A percentile compares a stretch with the other conserved stretches of the same genome.
Conservation (phyloP, 2,888 invertebrate genomes). For the Scaptomyza caliginosa region DNA sequence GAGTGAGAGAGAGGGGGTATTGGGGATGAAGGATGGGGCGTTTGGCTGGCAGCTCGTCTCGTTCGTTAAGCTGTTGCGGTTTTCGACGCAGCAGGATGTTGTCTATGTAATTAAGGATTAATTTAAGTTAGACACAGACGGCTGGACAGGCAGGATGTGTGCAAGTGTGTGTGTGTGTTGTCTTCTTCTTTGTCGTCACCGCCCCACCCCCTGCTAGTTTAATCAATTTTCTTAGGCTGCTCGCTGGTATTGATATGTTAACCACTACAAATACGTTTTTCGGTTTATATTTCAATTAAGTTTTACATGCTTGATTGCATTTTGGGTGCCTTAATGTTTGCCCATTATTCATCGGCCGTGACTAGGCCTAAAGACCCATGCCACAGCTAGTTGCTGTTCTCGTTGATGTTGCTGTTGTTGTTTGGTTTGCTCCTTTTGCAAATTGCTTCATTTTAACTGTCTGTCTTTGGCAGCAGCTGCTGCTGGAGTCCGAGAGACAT, state of each 20-base stretch:
- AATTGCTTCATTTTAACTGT: slow-evolving; percentile 68
- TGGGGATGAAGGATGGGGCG: background rate
- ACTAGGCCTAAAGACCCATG: slow-evolving; percentile 50
- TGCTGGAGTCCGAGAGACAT: slow-evolving; percentile 1
- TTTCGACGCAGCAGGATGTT: slow-evolving; percentile 81
- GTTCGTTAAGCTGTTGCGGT: slow-evolving; percentile 80
- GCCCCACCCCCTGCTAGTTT: slow-evolving; percentile 24
- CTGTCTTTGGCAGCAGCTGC: slow-evolving; percentile 29
- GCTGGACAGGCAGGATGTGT: slow-evolving; percentile 26
- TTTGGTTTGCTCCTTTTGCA: slow-evolving; percentile 41
- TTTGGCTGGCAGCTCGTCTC: slow-evolving; percentile 75
- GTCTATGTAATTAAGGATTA: slow-evolving; percentile 83
- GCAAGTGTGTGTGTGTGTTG: background rate
- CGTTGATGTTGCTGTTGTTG: no score
- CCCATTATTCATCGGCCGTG: slow-evolving; percentile 70
- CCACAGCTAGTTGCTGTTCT: slow-evolving; percentile 11
- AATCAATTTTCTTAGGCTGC: slow-evolving; percentile 43
- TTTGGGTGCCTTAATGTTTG: slow-evolving; percentile 68
- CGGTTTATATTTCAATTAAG: slow-evolving; percentile 78
- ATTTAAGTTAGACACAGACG: slow-evolving; percentile 75
- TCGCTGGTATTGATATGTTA: slow-evolving; percentile 68
- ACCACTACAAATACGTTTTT: slow-evolving; percentile 69
- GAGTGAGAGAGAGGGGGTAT: slow-evolving; percentile 1
- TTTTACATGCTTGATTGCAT: slow-evolving; percentile 77
- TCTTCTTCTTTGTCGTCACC: slow-evolving; percentile 4